Base-by-base conservation (phyloP, 2,113 vertebrate genomes). In the Vulpes ferrilata region DNA sequence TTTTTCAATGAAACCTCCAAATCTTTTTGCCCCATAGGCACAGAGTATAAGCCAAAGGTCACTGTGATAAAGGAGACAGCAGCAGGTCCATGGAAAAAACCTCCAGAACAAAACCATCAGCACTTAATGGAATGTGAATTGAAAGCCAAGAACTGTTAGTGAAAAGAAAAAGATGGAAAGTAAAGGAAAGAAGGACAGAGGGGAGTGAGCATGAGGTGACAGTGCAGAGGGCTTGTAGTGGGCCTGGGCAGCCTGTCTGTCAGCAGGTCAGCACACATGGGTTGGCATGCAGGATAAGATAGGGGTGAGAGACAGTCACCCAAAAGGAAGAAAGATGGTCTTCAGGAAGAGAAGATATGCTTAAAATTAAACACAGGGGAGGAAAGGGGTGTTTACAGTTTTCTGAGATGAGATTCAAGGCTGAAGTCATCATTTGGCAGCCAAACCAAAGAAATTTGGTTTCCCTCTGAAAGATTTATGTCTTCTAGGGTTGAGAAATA, bases 401-500 rank as follows among this genome's bases (percentile, higher is more conserved):
- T 97, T 97, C 73, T 92, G 82, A 97, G 64, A 95, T 88, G 95
- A 98, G 88, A 97, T 89, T 97, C 92, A 89, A 96, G 76, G 86
- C 89, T 97, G 91, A 98, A 96, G 93, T 98, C 95, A 94, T 96
- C 88, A 53, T 98, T 95, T 98, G 97, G 96, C 93, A 93, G 74
- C 93, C 86, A 95, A 92, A 96, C 67, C 96, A 96, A 97, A 80
- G 17, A 98, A 96, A 87, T 96, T 98, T 93, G 81, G 91, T 95
- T 98, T 97, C 55, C 35, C 73, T 97, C 16, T 76, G 91, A 97
- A 97, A 97, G 96, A 97, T 97, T 98, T 97, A 98, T 97, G 80
- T 83, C 79, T 80, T 95, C 86, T 93, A 60, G 69, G 23, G 73
- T 90, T 95, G 95, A 97, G 95, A 95, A 98, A 97, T 96, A 93